Base-by-base conservation (phyloP, 2,113 vertebrate species). In the Mus spicilegus region DNA sequence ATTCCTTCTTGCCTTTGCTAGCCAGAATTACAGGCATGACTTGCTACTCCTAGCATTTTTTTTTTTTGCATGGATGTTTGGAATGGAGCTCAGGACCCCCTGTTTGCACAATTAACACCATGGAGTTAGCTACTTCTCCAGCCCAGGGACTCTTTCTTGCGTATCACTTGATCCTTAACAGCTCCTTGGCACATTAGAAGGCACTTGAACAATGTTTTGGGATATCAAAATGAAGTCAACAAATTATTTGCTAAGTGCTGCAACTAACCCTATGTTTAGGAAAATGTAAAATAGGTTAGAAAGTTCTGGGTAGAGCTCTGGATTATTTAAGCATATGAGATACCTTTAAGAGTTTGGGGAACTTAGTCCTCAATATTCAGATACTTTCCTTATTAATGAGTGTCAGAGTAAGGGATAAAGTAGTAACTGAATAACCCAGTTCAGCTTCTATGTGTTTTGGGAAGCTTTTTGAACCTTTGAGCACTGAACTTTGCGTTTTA, bases 241-340 rank as follows among this genome's bases (percentile, higher is more conserved):
- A 90, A 73, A 72, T 86, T 89, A 90, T 88, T 96, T 88, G 7
- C 72, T 77, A 75, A 84, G 11, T n/a, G 49, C 42, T 33, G 7
- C 33, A 36, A 85, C 7, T 42, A 93, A 70, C 49, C 26, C 33
- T 17, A 70, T 7, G n/a, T 91, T 54, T 91, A 3, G 6, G 72
- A n/a, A 65, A 96, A 90, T 49, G 49, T 75, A 95, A 91, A 92
- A 58, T 65, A 58, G 51, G 92, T 76, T 4, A 85, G 78, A 92
- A 65, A 49, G 19, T 84, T 96, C 49, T 89, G 12, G 39, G 51
- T 87, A 28, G 30, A 89, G 4, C 26, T 82, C 7, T 67, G 12
- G 39, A 22, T 88, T 72, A 54, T 89, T 36, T 36, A 28, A 95
- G 87, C 14, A 69, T 88, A 67, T 88, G 67, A 93, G 94, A 76